Evolutionary conservation across 2,888 invertebrate species (phyloP), one percentile per base, ranked within the genome.

Genomic region (Noctua janthina): DNA sequence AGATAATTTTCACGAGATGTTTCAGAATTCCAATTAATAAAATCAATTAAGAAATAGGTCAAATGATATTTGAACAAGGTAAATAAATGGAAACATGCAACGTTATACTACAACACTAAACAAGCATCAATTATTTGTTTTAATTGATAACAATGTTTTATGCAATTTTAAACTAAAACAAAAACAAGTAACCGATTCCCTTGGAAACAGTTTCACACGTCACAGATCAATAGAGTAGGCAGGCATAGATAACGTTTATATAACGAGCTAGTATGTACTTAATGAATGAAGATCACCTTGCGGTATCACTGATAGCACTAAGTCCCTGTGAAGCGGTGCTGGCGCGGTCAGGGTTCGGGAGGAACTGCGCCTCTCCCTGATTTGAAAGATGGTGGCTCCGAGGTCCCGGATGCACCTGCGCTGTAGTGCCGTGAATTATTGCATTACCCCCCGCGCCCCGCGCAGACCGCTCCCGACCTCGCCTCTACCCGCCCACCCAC

Each of bases 341-440:
- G 39, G 43, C 81, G 64, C 77, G 74, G 15, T 76, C 51, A 70
- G 72, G 62, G 62, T 56, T 74, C 71, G 56, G 29, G 71, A 66
- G 35, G 71, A 83, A 90, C 89, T 90, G 79, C 70, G 68, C 73
- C 86, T 82, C 83, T 79, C 85, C 90, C 89, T 87, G 91, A 90
- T 83, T 49, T 67, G 66, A 78, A 78, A 66, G 76, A 35, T 79
- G 74, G 86, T 79, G 35, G 64, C 29, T 39, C 54, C 73, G 74
- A 82, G 92, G 90, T 91, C 91, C 93, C 91, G 89, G 92, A 92
- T 94, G 95, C 95, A 96, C 95, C 93, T 95, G 96, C 96, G 95
- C 95, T 88, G 89, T 94, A 89, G 91, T 89, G 91, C 93, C 89
- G 91, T 92, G 87, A 94, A 91, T 93, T 92, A 93, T 93, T 93